Evolutionary conservation across 2,888 invertebrate genomes (phyloP), one percentile per base, ranked within the genome.

Genomic region (Diadromus collaris): DNA sequence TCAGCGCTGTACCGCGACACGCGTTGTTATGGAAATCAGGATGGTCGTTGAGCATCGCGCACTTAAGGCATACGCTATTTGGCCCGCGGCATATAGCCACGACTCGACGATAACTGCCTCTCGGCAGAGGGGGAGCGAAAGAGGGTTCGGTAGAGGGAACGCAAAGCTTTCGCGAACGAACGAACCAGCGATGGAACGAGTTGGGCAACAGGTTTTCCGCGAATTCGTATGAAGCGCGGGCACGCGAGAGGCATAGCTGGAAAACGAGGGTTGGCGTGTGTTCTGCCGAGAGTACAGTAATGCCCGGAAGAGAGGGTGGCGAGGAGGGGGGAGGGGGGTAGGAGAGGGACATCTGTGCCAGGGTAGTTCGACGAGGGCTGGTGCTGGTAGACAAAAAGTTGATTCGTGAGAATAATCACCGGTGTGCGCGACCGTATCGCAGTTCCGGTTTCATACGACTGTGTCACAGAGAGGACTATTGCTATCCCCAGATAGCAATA

Each of bases 121-220:
- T 34, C 1, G 1, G 9, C 9, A 34, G 32, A 38, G 38, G 10
- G 13, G 38, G 13, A 4, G 13, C 10, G 10, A 4, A 9, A 9
- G n/a, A n/a, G n/a, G 10, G 34, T 2, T 34, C 10, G 34, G 32
- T 32, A 1, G 34, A 34, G 67, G 71, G 29, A 60, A 48, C 61
- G 65, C 60, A 70, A 75, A 69, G 78, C 78, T 78, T 74, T 65
- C 63, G 56, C 65, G 65, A 21, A 44, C 65, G 65, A 21, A 44
- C 76, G 64, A 54, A 54, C 54, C 63, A 54, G 51, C 16, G 41
- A 44, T 46, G 21, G 48, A 41, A 32, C 51, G 56, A 63, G 54
- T 58, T 51, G 63, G 83, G 83, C 83, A 83, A 83, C 83, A 83
- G 83, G 83, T 83, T 80, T 83, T 83, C 77, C 80, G 61, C 79